A percentile compares a stretch with the other conserved stretches of the same genome.
Conservation (phyloP, 2,113 vertebrate genomes). For the Antechinus flavipes region DNA sequence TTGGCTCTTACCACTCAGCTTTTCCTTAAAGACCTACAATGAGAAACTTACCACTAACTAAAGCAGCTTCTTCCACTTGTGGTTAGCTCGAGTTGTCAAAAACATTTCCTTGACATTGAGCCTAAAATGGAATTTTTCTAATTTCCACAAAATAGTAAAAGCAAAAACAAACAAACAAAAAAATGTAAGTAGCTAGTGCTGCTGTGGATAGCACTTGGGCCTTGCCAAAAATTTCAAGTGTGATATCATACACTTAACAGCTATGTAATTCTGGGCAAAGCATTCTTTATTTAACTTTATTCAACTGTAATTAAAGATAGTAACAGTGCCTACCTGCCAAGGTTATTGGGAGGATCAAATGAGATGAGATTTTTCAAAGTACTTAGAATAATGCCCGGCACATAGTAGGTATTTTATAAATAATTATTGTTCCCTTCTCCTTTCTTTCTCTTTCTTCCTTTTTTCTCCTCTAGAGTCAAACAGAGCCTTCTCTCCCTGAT, state of each 20-base stretch:
- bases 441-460: not conserved
- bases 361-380: too few relatives aligned
- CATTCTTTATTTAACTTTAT: not conserved
- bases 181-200: not conserved
- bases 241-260: not conserved
- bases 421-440: not conserved
- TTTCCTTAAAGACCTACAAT: not conserved
- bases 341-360: too few relatives aligned
- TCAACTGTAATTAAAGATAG: too few relatives aligned
- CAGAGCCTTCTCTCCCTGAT: too few relatives aligned
- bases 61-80: slow-evolving; percentile 42
- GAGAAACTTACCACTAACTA: not conserved
- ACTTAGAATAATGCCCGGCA: too few relatives aligned
- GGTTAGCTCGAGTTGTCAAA: slow-evolving; percentile 34
- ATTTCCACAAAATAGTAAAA: not conserved
- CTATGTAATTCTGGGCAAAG: not conserved
- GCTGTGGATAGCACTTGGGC: not conserved
- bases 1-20: slow-evolving; percentile 26
- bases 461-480: not conserved
- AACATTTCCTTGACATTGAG: not conserved
- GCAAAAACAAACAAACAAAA: not conserved
- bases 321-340: too few relatives aligned
- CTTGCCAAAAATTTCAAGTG: not conserved
- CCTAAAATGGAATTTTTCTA: not conserved
- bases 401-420: too few relatives aligned